Evolutionary conservation across 2,797 vertebrate species (phyloP), one percentile per base, ranked within the genome.

Genomic region (Rhyacichthys aspro): DNA sequence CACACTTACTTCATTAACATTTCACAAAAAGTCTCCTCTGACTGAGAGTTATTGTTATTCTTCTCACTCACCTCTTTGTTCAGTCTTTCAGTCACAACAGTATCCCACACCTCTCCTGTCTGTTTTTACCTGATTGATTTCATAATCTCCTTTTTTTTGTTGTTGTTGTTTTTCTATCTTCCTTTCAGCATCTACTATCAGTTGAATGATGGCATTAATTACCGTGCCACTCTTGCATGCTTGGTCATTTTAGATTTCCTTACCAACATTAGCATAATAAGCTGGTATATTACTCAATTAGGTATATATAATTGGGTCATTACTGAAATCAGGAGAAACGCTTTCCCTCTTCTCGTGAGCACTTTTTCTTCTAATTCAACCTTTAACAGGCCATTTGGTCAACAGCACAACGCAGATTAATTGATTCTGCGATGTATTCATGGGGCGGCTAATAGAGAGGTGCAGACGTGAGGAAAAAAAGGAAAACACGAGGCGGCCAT

Each of bases 141-240:
- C 55, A 55, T 52, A 33, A 62, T 60, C 55, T 55, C 49, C 46
- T 61, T n/a, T n/a, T 43, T 55, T 38, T 69, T 47, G 11, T 56
- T 57, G 42, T 18, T 17, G 38, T 19, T 23, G 32, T 4, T 55
- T 71, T n/a, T 15, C 14, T 43, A 43, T 43, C 48, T 39, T 17
- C 9, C 18, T 36, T 47, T 76, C 54, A 37, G 59, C 52, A 67
- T 81, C 70, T 52, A 77, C 53, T 8, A 16, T 71, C 64, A 55
- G 70, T 38, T 68, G 43, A 80, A 84, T 74, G 74, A 83, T 83
- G 72, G 42, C 55, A 69, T 78, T 88, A 81, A 89, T 88, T 86
- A 86, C 76, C 36, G 52, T 52, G 57, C 74, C 67, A 66, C 77
- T 81, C 18, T 18, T 68, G 79, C 55, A 1, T 72, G 78, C 86